Base-by-base conservation (phyloP, 2,888 invertebrate genomes). In the Cheilosia variabilis region DNA sequence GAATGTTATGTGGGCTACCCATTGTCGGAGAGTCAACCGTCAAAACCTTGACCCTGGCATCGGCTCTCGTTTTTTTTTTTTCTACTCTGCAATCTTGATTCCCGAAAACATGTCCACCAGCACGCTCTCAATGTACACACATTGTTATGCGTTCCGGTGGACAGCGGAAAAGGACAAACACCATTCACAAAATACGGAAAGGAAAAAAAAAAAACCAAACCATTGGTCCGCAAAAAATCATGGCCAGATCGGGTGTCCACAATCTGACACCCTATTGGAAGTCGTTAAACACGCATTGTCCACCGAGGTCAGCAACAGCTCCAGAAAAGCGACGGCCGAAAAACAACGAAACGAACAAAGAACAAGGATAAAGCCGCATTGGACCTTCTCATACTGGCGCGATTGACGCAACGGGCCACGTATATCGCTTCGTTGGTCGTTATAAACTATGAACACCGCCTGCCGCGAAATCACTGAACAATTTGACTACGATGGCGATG, bases 271-370 rank as follows among this genome's bases (percentile, higher is more conserved):
- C 87, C 87, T 77, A 81, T 82, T 87, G 87, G 87, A 87, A 87
- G 87, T 87, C 87, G 87, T 87, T 87, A 87, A 87, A 87, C 87
- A 87, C 82, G 82, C 87, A 86, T 86, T 86, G 86, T 86, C 86
- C 76, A 81, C 81, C 81, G 72, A 81, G 63, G 62, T 50, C 80
- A 76, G 81, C 76, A 84, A 86, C 86, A 86, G 86, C 76, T 72
- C 57, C 72, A 81, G 72, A 81, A 72, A 72, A 73, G 43, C 27
- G 57, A 13, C 52, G 17, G 37, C 34, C 22, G 37, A 10, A 53
- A 66, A 27, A 53, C 47, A 43, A 37, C 19, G 62, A 53, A 68
- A 55, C 3, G 13, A 37, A 37, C 37, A 57, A 41, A 47, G 62
- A 72, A 45, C 19, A 73, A 68, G 73, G 69, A 77, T 63, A 69